These are phyloP conservation scores for Corythucha ciliata DNA, from an alignment of 2,888 invertebrate genomes.

Conservation along the genomic window DNA sequence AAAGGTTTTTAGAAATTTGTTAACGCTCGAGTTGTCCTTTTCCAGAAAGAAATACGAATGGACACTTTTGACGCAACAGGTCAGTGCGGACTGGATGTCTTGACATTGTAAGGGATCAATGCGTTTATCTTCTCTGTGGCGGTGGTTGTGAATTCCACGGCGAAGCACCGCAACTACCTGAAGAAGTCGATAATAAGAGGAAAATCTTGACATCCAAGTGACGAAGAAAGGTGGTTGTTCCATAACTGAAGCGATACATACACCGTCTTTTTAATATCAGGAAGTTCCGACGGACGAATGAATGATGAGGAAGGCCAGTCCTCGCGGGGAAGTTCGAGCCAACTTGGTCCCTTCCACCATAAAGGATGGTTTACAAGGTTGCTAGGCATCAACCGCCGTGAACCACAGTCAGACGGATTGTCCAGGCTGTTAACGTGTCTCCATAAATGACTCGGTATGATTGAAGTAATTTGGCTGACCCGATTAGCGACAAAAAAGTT, in stretches of 20 bases:
- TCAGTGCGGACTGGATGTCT: background rate
- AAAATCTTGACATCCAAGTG: constrained; percentile 14
- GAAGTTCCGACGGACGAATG: background rate
- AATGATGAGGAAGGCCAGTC: background rate
- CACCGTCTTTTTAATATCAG: constrained; percentile 8
- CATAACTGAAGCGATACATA: background rate
- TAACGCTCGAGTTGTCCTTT: background rate
- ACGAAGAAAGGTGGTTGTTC: background rate
- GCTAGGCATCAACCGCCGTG: constrained; percentile 14
- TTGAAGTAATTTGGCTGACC: constrained; percentile 13
- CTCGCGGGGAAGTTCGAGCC: background rate
- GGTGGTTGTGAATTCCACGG: background rate
- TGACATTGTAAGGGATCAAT: too few species aligned
- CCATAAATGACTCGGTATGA: constrained; percentile 14
- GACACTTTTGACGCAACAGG: constrained; percentile 4
- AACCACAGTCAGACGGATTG: constrained; percentile 25
- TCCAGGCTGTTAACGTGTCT: constrained; percentile 15
- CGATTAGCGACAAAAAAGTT: constrained; percentile 25
- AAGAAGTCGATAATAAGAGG: background rate
- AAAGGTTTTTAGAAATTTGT: background rate
- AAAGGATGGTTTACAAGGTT: constrained; percentile 10
- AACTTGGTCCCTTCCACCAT: constrained; percentile 26
- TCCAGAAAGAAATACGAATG: background rate
- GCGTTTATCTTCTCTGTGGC: background rate
- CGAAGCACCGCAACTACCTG: constrained; percentile 8